A percentile compares a stretch with the other conserved stretches of the same genome.
Conservation (phyloP, 2,888 invertebrate genomes). For the Tetropium fuscum region DNA sequence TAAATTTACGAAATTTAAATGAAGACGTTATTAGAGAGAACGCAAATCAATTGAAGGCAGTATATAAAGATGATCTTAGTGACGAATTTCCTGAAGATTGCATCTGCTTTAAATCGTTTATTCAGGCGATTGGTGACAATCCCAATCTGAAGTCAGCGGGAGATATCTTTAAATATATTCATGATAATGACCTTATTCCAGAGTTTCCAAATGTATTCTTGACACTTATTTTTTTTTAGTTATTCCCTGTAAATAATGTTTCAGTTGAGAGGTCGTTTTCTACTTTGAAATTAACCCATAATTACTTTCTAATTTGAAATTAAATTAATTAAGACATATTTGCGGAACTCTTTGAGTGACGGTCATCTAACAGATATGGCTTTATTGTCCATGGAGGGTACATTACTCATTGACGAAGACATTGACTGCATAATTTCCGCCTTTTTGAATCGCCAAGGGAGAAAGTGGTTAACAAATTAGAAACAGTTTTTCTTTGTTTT, state of each 20-base stretch:
- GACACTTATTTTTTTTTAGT: background rate
- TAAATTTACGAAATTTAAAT: background rate
- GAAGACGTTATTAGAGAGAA: background rate
- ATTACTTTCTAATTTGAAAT: too few relatives aligned
- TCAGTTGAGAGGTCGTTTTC: background rate
- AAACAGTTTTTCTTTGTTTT: background rate
- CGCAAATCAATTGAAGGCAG: background rate
- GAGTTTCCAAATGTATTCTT: background rate
- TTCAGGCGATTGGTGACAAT: background rate
- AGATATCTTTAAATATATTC: background rate
- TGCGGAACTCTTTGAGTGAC: conserved; percentile 1
- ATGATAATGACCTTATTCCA: conserved; percentile 1
- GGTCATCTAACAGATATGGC: background rate
- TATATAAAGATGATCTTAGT: background rate
- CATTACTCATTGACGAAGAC: background rate
- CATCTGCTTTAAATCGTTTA: background rate
- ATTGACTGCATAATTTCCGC: background rate
- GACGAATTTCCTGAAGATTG: background rate
- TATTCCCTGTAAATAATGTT: background rate
- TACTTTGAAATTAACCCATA: background rate
- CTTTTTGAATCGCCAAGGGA: conserved; percentile 1
- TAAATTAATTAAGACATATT: conserved; percentile 1
- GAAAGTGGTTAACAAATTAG: background rate
- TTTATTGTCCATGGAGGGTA: background rate
- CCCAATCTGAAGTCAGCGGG: conserved; percentile 1